Evolutionary conservation across 2,797 vertebrate species (phyloP).

Genomic region (Sebastolobus alascanus): DNA sequence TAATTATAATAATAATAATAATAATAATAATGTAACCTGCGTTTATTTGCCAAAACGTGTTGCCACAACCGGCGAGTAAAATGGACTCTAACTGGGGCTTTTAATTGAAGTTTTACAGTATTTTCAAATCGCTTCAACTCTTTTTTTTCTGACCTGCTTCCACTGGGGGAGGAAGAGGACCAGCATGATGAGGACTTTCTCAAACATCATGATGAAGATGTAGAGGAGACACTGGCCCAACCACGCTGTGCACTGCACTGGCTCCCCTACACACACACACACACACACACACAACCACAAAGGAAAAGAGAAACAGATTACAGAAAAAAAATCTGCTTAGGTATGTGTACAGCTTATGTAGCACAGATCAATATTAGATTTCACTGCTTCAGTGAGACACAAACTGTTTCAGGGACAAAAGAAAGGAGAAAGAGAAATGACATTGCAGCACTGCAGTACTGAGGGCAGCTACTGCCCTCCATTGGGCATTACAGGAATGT

Average conservation of each 20-base stretch:
- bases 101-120: rapidly evolving
- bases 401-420: background rate
- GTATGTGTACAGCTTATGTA: background rate
- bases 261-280: constrained; percentile 87
- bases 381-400: constrained; percentile 16
- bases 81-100: too few relatives aligned
- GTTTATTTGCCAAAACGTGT: too few relatives aligned
- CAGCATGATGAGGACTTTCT: constrained; percentile 96
- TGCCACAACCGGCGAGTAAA: too few relatives aligned
- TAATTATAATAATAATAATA: too few relatives aligned
- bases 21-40: too few relatives aligned
- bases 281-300: background rate
- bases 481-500: constrained; percentile 31
- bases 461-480: constrained; percentile 60
- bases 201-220: constrained; percentile 98
- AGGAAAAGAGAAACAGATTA: background rate
- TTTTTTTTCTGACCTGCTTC: constrained; percentile 91
- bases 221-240: constrained; percentile 96
- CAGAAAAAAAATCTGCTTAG: background rate
- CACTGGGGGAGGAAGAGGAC: constrained; percentile 96
- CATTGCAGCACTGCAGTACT: constrained; percentile 8
- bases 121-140: background rate
- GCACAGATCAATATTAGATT: constrained; percentile 4
- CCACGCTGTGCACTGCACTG: constrained; percentile 95
- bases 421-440: constrained; percentile 1